Evolutionary conservation across 2,888 invertebrate genomes (phyloP).

Genomic region (Cataglyphis albicans): DNA sequence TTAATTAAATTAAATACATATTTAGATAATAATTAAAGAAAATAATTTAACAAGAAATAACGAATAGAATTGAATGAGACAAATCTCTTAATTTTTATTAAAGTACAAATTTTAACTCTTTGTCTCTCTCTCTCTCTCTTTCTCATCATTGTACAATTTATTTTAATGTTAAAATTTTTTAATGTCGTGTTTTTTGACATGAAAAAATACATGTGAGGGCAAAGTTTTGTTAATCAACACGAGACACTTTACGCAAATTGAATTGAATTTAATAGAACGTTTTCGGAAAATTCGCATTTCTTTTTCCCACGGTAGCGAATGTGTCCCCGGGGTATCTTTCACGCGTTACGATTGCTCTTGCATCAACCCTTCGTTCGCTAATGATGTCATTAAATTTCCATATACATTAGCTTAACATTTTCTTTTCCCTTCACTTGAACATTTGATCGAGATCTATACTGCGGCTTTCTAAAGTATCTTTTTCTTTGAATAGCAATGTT

Average conservation of each 20-base stretch:
- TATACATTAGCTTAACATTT: background rate
- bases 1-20: background rate
- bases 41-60: background rate
- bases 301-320: conserved; percentile 70
- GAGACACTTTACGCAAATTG: background rate
- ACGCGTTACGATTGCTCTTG: conserved; percentile 63
- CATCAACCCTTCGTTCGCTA: conserved; percentile 63
- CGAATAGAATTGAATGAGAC: background rate
- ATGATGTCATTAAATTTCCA: conserved; percentile 67
- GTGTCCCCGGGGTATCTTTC: conserved; percentile 66
- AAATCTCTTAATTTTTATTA: background rate
- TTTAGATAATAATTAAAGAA: background rate
- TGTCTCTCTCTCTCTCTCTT: background rate
- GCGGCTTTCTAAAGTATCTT: background rate
- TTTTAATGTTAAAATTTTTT: background rate
- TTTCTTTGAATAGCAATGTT: background rate
- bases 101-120: background rate
- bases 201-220: background rate
- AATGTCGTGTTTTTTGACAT: too few relatives aligned
- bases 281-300: conserved; percentile 45
- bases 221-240: background rate
- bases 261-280: conserved; percentile 30
- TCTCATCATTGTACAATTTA: background rate
- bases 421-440: background rate
- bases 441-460: background rate